Evolutionary conservation across 2,797 vertebrate genomes (phyloP).

Genomic region (Chelmon rostratus): DNA sequence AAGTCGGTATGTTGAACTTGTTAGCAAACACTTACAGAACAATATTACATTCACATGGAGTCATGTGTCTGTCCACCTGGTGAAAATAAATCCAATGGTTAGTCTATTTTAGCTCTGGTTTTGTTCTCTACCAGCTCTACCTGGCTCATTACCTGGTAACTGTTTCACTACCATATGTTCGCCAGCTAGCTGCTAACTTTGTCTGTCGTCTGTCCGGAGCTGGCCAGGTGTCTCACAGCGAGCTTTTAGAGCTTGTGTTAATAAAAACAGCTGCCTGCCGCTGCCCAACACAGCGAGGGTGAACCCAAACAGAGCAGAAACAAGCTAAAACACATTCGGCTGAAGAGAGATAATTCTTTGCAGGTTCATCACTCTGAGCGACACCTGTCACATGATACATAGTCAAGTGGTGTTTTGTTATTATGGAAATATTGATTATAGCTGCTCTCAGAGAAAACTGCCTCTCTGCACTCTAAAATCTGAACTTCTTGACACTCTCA

Average conservation of each 20-base stretch:
- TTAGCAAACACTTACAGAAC: too few relatives aligned
- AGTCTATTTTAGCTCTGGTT: too few relatives aligned
- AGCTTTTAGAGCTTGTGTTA: neutral
- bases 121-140: neutral
- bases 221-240: neutral
- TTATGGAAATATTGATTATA: neutral
- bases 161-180: neutral
- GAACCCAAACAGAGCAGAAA: neutral
- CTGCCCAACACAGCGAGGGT: neutral
- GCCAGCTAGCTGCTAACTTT: neutral
- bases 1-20: too few relatives aligned
- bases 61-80: neutral
- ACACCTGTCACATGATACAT: neutral
- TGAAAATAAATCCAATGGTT: too few relatives aligned
- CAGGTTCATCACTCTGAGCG: neutral
- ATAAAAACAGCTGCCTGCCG: neutral
- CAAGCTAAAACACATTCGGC: neutral
- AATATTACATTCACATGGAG: neutral
- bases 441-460: too few relatives aligned
- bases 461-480: neutral
- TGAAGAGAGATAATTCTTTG: neutral
- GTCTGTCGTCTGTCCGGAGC: neutral
- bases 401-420: neutral
- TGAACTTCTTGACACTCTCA: neutral
- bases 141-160: neutral